Base-by-base conservation (phyloP, 2,113 vertebrate species). In the Antechinus flavipes region DNA sequence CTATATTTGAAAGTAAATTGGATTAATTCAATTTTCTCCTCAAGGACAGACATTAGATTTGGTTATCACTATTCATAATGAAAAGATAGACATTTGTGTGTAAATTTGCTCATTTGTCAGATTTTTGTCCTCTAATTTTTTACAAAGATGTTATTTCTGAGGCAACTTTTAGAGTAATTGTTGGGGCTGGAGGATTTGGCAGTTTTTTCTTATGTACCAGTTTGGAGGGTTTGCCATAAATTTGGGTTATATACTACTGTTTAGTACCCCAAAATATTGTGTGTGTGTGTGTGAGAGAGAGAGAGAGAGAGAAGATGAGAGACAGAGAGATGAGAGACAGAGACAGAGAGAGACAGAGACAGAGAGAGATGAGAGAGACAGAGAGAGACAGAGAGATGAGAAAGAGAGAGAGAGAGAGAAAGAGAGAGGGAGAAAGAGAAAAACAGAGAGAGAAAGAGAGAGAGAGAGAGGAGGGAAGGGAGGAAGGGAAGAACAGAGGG, bases 61-160 rank as follows among this genome's bases (percentile, higher is more conserved):
- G 0, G 90, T 93, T 97, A 96, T 27, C 61, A 8, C 94, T 94
- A 0, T 76, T 91, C 91, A 1, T 25, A 93, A 54, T 90, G 50
- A 97, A 50, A 96, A 97, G 91, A 47, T 3, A 46, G 22, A 23
- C 0, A 54, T 42, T 84, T 84, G 7, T 84, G 19, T 84, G n/a
- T 42, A 84, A 84, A 84, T 68, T 94, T 55, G n/a, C 30, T 53
- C 84, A 95, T 91, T 27, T 4, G 25, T 47, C 46, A 93, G 8
- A 58, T 30, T 96, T 96, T 90, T 96, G 0, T 16, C 52, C 58
- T 89, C 24, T 84, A 26, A 68, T 92, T 94, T 52, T 61, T 94
- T 95, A 89, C 68, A 93, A 89, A 94, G 90, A 95, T 54, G 42
- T 0, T 76, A 1, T 91, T 96, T 95, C 54, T 92, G 93, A 95